These are phyloP conservation scores for Stegophylla sp. DNA, from an alignment of 2,888 invertebrate genomes.

Conservation along the genomic window DNA sequence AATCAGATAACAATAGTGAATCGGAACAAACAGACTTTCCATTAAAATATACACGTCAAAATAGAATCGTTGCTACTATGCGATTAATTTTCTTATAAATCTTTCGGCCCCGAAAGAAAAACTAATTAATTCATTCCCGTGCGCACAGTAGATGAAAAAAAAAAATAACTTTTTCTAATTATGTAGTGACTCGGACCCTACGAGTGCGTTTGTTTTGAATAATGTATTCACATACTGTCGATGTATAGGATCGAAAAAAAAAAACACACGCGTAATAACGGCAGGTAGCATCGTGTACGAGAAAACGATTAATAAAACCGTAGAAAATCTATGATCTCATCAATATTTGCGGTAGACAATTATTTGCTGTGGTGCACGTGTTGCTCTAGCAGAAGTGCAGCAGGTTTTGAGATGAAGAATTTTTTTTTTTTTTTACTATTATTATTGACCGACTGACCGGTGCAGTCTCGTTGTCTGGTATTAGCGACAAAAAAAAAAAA, in stretches of 20 bases:
- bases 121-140: background rate
- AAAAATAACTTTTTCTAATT: slow-evolving; percentile 8
- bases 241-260: background rate
- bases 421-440: too few species aligned
- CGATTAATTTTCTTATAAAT: slow-evolving; percentile 18
- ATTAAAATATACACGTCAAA: slow-evolving; percentile 29
- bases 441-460: too few species aligned
- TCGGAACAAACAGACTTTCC: slow-evolving; percentile 34
- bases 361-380: too few species aligned
- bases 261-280: too few species aligned
- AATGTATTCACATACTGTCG: background rate
- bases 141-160: background rate
- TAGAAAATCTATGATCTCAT: too few species aligned
- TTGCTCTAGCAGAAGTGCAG: too few species aligned
- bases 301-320: too few species aligned
- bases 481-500: too few species aligned
- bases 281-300: too few species aligned
- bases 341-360: too few species aligned
- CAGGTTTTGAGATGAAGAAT: too few species aligned
- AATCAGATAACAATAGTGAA: slow-evolving; percentile 49
- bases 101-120: slow-evolving; percentile 5
- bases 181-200: background rate
- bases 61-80: background rate
- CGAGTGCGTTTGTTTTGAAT: background rate
- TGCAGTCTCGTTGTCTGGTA: too few species aligned